Evolutionary conservation across 1,140 invertebrate genomes (phyloP), one percentile per base, ranked within the genome.

Genomic region (Telenomus remus): DNA sequence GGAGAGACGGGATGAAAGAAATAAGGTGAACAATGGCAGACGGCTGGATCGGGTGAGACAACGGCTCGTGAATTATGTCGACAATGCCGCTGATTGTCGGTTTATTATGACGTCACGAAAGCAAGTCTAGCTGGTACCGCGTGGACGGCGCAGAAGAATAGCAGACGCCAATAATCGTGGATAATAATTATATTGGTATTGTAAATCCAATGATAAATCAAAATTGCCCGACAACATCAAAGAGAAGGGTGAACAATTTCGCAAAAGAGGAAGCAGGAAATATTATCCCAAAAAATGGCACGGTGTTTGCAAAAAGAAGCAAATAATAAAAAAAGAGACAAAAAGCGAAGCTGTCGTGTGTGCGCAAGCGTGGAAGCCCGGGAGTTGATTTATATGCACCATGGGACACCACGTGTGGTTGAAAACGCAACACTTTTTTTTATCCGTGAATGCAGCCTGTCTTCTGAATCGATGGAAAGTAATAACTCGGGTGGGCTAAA

Each of bases 21-120:
- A 66, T 47, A 59, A 74, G 66, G 70, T 72, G 78, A 80, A 79
- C 78, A 79, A 79, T 79, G 43, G 69, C 66, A 63, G 69, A 55
- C 70, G 72, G 69, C 65, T 76, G 77, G 51, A 72, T 82, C 81
- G 78, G 78, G 78, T 79, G 83, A 85, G 80, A 85, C 83, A 83
- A 84, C 81, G 79, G 78, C 78, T 76, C 80, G 82, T 79, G 84
- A 88, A 87, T 87, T 86, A 86, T 84, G 84, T 85, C 82, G 85
- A 87, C 85, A 86, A 87, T 87, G 83, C 85, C 80, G 76, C 82
- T 87, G 86, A 88, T 87, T 87, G 87, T 66, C 79, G 83, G 79
- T 86, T 87, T 83, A 86, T 87, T 87, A 87, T 88, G 86, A 87
- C 85, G 86, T 88, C 85, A 86, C 80, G 84, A 83, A 85, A 84